These are phyloP conservation scores for Larimichthys crocea DNA, from an alignment of 2,113 vertebrate genomes.

Conservation along the genomic window DNA sequence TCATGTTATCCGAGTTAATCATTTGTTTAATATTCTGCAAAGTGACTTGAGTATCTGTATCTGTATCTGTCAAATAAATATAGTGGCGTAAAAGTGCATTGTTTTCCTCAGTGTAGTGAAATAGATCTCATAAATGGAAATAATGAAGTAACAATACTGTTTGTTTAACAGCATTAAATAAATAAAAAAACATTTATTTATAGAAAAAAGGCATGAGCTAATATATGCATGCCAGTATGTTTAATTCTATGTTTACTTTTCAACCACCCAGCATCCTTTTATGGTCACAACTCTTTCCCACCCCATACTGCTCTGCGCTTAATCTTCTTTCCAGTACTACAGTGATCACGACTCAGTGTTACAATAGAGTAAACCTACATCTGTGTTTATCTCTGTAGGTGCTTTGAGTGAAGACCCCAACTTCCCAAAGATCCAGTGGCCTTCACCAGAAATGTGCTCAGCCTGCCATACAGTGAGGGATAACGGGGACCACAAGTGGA, in stretches of 20 bases:
- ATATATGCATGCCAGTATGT: not conserved
- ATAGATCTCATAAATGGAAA: not conserved
- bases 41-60: not conserved
- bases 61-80: not conserved
- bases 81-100: not conserved
- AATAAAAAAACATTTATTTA: not conserved
- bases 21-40: not conserved
- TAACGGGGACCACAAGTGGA: slow-evolving; percentile 84
- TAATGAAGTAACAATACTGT: not conserved
- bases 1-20: not conserved
- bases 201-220: not conserved
- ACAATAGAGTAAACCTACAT: not conserved
- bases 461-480: slow-evolving; percentile 84
- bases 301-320: not conserved
- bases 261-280: not conserved
- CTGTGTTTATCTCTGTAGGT: slow-evolving; percentile 77
- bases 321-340: not conserved
- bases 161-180: not conserved
- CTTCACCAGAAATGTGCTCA: slow-evolving; percentile 85
- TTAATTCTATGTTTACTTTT: not conserved
- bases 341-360: not conserved
- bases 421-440: slow-evolving; percentile 97
- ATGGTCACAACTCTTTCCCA: not conserved
- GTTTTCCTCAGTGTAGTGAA: not conserved
- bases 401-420: slow-evolving; percentile 89